A percentile compares a stretch with the other conserved stretches of the same genome.
Evolutionary conservation across 2,888 invertebrate genomes (phyloP).

Genomic region (Microdon myrmicae): DNA sequence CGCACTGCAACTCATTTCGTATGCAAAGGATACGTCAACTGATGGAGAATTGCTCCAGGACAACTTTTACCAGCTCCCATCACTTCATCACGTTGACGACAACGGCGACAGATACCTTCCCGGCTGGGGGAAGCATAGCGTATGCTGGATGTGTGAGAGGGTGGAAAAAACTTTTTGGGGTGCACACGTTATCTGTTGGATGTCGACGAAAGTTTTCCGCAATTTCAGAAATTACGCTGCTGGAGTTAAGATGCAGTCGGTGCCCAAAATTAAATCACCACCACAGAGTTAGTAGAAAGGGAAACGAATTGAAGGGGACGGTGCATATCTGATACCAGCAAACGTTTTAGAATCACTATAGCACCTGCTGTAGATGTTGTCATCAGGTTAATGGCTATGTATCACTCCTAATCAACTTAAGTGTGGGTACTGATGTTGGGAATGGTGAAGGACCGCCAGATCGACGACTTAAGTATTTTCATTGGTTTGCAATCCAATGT

Average conservation of each 20-base stretch:
- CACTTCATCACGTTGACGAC: slow-evolving; percentile 27
- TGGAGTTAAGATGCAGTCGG: slow-evolving; percentile 24
- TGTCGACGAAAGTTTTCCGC: slow-evolving; percentile 15
- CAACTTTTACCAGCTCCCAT: slow-evolving; percentile 32
- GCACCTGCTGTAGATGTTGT: slow-evolving; percentile 16
- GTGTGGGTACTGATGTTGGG: slow-evolving; percentile 1
- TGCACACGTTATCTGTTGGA: slow-evolving; percentile 4
- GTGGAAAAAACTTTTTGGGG: slow-evolving; percentile 8
- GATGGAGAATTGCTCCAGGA: slow-evolving; percentile 24
- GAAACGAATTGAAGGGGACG: too few relatives aligned
- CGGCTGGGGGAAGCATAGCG: neutral
- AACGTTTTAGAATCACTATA: slow-evolving; percentile 6
- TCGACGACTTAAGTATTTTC: too few relatives aligned
- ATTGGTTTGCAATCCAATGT: too few relatives aligned
- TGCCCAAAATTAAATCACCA: slow-evolving; percentile 16
- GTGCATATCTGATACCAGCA: too few relatives aligned
- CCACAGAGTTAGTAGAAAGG: neutral
- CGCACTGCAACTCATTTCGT: slow-evolving; percentile 34
- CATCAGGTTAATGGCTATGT: slow-evolving; percentile 20
- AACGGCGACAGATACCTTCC: slow-evolving; percentile 6
- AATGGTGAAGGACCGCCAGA: neutral
- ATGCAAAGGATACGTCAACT: slow-evolving; percentile 27
- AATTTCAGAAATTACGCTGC: slow-evolving; percentile 28
- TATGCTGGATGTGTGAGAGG: slow-evolving; percentile 6
- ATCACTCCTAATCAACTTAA: slow-evolving; percentile 16